Conservation (phyloP, 2,888 invertebrate genomes). For the Monopis laevigella region DNA sequence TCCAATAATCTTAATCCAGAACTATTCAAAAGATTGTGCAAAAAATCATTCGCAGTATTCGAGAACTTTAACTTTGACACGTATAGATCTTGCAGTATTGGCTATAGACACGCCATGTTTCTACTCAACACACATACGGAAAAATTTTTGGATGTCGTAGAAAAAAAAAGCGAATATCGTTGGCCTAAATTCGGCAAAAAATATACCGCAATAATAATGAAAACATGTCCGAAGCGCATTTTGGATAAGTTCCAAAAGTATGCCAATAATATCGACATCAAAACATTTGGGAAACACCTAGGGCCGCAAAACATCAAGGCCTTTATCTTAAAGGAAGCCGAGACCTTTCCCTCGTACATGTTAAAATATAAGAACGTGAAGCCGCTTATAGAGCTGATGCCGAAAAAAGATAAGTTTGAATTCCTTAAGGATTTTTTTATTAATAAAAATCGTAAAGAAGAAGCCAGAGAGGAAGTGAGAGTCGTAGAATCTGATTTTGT, state of each 20-base stretch:
- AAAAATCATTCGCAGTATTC: constrained; percentile 25
- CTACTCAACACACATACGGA: constrained; percentile 17
- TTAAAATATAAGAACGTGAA: constrained; percentile 28
- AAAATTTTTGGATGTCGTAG: constrained; percentile 30
- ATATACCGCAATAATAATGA: constrained; percentile 34
- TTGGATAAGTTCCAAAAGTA: constrained; percentile 31
- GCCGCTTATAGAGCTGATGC: constrained; percentile 31
- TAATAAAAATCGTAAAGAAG: constrained; percentile 24
- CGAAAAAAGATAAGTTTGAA: constrained; percentile 31
- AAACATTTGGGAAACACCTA: constrained; percentile 36
- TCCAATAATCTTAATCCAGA: constrained; percentile 19
- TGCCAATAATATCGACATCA: constrained; percentile 26
- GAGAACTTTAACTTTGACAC: constrained; percentile 19
- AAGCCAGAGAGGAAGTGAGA: no score
- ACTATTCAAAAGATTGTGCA: constrained; percentile 32
- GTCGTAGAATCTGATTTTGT: background rate
- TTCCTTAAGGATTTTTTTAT: constrained; percentile 37
- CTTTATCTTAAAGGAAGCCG: constrained; percentile 28
- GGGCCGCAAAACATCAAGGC: constrained; percentile 31
- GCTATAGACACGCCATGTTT: constrained; percentile 6
- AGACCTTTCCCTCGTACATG: constrained; percentile 21
- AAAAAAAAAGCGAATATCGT: constrained; percentile 15
- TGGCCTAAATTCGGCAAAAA: constrained; percentile 26
- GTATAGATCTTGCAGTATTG: background rate
- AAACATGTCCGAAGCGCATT: constrained; percentile 29